phyloP scores from a whole-genome alignment of 2,888 invertebrate species.

The Pollenia amentaria region DNA sequence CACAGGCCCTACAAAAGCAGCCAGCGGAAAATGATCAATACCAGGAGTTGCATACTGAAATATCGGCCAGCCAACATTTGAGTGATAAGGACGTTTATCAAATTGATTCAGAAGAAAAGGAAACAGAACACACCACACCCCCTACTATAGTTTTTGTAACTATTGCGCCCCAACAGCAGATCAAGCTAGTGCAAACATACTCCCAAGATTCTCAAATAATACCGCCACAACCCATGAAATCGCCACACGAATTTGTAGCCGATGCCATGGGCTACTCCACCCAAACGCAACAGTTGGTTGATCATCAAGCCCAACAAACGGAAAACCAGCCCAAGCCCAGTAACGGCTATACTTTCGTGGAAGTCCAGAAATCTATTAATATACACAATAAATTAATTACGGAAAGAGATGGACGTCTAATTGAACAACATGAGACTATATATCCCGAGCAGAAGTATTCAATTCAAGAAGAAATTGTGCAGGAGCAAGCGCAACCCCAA shows the following conservation, averaged over 20 bases:
- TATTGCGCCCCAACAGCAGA: background rate
- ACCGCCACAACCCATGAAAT: slow-evolving; percentile 69
- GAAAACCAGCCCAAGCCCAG: slow-evolving; percentile 79
- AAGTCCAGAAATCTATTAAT: slow-evolving; percentile 88
- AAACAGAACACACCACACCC: slow-evolving; percentile 63
- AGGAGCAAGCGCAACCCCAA: slow-evolving; percentile 17
- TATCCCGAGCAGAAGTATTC: slow-evolving; percentile 75
- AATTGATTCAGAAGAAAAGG: slow-evolving; percentile 56
- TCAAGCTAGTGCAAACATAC: background rate
- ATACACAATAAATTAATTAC: slow-evolving; percentile 84
- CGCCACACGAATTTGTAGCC: slow-evolving; percentile 79
- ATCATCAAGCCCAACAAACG: slow-evolving; percentile 77
- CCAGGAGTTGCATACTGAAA: slow-evolving; percentile 30
- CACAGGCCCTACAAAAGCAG: slow-evolving; percentile 4
- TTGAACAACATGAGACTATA: slow-evolving; percentile 83
- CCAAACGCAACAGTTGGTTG: slow-evolving; percentile 60
- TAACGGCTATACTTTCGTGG: slow-evolving; percentile 86
- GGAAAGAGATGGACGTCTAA: slow-evolving; percentile 80
- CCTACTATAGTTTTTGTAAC: slow-evolving; percentile 79
- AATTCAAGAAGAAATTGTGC: background rate
- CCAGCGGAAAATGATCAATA: slow-evolving; percentile 70
- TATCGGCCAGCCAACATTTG: slow-evolving; percentile 31
- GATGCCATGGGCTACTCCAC: slow-evolving; percentile 76
- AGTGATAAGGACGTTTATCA: slow-evolving; percentile 68
- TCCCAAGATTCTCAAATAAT: slow-evolving; percentile 44